Conservation (phyloP, 2,113 vertebrate genomes). For the human (Homo sapiens) region GRCh38 chr6:18994001-18994500, state of each 20-base stretch:
- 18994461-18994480: not conserved
- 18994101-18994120: not conserved
- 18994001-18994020: not conserved
- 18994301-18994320: not conserved
- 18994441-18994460: not conserved
- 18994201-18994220: not conserved
- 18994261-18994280: not conserved
- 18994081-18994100: not conserved
- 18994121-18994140: not conserved
- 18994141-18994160: not conserved
- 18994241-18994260: not conserved
- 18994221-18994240: not conserved
- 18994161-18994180: not conserved
- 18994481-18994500: not conserved
- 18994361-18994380: not conserved
- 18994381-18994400: not conserved
- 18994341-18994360: not conserved
- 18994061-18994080: not conserved
- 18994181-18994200: not conserved
- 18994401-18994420: not conserved
- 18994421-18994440: not conserved
- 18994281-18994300: not conserved
- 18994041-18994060: not conserved
- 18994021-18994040: not conserved
- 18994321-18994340: not conserved